Evolutionary conservation across 2,797 vertebrate species (phyloP).

Genomic region (Spinus olivaceus): DNA sequence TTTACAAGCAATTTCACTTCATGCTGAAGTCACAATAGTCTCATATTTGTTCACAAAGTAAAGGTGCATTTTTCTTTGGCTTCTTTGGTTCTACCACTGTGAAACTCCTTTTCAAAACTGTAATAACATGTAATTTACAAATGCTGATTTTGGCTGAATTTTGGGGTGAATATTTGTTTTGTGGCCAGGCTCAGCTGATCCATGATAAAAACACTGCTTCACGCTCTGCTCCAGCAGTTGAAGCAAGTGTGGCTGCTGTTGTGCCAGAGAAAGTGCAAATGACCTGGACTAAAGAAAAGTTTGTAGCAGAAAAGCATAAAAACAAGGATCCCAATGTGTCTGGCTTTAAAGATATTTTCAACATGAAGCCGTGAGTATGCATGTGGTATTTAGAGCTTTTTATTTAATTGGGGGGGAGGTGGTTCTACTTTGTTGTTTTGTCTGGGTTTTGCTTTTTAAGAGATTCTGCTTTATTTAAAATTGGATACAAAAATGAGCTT

Average conservation of each 20-base stretch:
- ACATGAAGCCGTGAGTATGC: constrained; percentile 93
- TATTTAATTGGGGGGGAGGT: not conserved
- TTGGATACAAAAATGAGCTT: not conserved
- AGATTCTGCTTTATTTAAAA: not conserved
- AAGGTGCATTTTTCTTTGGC: not conserved
- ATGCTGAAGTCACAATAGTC: not conserved
- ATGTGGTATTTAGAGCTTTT: not conserved
- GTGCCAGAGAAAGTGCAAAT: constrained; percentile 88
- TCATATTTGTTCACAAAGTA: not conserved
- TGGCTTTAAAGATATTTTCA: constrained; percentile 90
- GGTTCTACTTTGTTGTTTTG: not conserved
- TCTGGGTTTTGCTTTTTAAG: not conserved
- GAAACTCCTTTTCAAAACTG: not conserved
- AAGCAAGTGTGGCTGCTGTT: constrained; percentile 61
- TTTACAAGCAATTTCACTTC: not conserved
- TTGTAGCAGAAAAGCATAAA: constrained; percentile 83
- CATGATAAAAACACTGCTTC: constrained; percentile 93
- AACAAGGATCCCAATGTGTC: constrained; percentile 78
- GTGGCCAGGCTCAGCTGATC: constrained; percentile 89
- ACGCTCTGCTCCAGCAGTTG: constrained; percentile 69
- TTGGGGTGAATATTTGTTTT: not conserved
- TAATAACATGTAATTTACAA: not conserved
- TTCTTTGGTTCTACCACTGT: not conserved
- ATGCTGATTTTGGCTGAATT: not conserved
- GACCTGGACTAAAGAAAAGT: constrained; percentile 98